Conservation (phyloP, 2,113 vertebrate species). For the Rattus norvegicus region DNA sequence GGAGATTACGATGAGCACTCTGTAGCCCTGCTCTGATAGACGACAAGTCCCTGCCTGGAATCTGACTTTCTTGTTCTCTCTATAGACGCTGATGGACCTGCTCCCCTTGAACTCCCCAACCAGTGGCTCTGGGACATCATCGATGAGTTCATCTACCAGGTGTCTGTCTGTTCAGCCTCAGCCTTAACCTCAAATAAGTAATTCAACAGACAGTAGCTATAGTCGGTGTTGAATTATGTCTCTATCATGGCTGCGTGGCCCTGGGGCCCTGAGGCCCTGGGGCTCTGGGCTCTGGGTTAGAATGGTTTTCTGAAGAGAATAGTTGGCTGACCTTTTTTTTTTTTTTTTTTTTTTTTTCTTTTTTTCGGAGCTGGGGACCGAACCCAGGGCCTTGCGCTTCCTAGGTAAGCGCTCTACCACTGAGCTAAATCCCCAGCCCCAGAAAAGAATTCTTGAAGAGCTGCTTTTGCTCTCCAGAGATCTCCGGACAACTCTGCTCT, state of each 20-base stretch:
- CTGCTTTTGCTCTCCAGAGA: too few species aligned
- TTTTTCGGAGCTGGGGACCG: too few species aligned
- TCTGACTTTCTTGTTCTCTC: constrained; percentile 42
- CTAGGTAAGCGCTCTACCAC: too few species aligned
- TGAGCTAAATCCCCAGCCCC: too few species aligned
- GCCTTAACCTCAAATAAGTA: neutral
- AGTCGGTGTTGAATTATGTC: neutral
- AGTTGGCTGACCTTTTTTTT: too few species aligned
- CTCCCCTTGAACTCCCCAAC: constrained; percentile 97
- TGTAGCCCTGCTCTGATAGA: neutral
- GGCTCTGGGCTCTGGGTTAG: too few species aligned
- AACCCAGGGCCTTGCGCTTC: too few species aligned
- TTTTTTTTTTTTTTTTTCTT: too few species aligned
- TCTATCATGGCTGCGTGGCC: rapidly evolving
- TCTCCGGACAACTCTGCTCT: too few species aligned
- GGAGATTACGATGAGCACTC: neutral
- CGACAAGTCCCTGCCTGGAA: neutral
- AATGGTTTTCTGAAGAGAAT: too few species aligned
- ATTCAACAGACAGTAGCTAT: neutral
- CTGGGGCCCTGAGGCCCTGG: too few species aligned
- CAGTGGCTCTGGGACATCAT: constrained; percentile 99
- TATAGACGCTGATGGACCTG: constrained; percentile 97
- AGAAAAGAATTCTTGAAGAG: too few species aligned
- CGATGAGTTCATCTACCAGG: constrained; percentile 99
- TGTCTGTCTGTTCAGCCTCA: constrained; percentile 68